A percentile compares a stretch with the other conserved stretches of the same genome.
Evolutionary conservation across 2,888 invertebrate species (phyloP).

Genomic region (Nysson spinosus): DNA sequence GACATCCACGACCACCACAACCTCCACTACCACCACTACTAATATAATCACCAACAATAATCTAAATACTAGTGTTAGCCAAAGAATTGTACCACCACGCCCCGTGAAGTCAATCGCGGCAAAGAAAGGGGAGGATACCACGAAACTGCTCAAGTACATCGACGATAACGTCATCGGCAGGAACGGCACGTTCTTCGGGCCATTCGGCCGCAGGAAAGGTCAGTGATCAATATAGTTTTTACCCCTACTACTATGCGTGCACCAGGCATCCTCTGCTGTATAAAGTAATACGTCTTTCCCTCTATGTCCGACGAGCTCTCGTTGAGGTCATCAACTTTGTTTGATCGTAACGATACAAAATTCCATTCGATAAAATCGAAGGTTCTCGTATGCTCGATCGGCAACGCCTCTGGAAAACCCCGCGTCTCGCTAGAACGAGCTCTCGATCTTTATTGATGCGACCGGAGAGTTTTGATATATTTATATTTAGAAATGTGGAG

Average conservation of each 20-base stretch:
- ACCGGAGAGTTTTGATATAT: too few species aligned
- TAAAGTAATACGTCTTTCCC: background rate
- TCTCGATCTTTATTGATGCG: too few species aligned
- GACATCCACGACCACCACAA: conserved; percentile 26
- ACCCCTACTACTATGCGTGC: conserved; percentile 13
- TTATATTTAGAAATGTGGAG: too few species aligned
- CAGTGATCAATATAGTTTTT: conserved; percentile 69
- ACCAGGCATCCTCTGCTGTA: background rate
- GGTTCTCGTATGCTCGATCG: conserved; percentile 3
- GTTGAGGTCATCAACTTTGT: conserved; percentile 25
- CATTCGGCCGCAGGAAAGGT: conserved; percentile 91
- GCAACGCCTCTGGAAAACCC: too few species aligned
- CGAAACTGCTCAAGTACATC: conserved; percentile 87
- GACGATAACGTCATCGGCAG: conserved; percentile 90
- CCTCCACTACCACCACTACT: conserved; percentile 23
- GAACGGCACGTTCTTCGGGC: conserved; percentile 88
- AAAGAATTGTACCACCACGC: conserved; percentile 72
- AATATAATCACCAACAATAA: too few species aligned
- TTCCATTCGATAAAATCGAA: conserved; percentile 32
- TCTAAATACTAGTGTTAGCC: conserved; percentile 26
- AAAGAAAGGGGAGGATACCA: conserved; percentile 83
- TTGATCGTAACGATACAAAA: conserved; percentile 6
- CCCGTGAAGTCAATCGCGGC: conserved; percentile 73
- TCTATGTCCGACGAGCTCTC: conserved; percentile 6
- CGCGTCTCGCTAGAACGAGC: too few species aligned